Conservation (phyloP, 2,797 vertebrate species). For the Rhodeus uyekii region DNA sequence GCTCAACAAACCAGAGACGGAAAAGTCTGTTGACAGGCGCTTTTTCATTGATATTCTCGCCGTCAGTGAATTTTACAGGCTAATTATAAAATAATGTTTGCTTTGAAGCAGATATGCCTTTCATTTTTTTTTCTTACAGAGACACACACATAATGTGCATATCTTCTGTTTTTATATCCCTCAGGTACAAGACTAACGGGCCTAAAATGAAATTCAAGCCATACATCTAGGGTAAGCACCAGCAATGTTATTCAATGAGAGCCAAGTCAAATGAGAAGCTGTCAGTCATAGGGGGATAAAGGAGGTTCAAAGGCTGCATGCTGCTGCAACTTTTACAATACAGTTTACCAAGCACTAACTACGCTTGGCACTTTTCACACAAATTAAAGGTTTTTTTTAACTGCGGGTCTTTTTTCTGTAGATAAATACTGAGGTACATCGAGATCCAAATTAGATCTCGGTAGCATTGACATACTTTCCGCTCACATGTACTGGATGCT, state of each 20-base stretch:
- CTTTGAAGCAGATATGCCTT: constrained; percentile 62
- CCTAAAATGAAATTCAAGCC: constrained; percentile 50
- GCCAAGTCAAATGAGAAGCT: constrained; percentile 52
- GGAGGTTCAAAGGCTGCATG: constrained; percentile 47
- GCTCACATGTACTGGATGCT: constrained; percentile 76
- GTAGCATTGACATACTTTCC: constrained; percentile 80
- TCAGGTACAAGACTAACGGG: constrained; percentile 55
- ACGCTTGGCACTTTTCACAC: constrained; percentile 32
- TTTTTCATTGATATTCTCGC: constrained; percentile 57
- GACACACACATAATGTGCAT: constrained; percentile 55
- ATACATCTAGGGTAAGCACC: constrained; percentile 51
- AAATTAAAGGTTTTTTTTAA: constrained; percentile 40
- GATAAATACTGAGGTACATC: constrained; percentile 45
- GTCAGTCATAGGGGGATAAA: constrained; percentile 51
- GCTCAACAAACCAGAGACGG: constrained; percentile 48
- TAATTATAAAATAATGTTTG: constrained; percentile 60
- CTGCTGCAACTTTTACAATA: constrained; percentile 49
- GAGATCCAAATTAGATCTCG: constrained; percentile 79
- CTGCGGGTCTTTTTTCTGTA: constrained; percentile 24
- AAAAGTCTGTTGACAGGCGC: constrained; percentile 56
- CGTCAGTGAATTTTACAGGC: constrained; percentile 60
- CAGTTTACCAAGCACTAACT: constrained; percentile 41
- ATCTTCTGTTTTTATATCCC: constrained; percentile 57
- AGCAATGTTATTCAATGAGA: constrained; percentile 41
- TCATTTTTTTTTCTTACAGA: constrained; percentile 55